A percentile compares a stretch with the other conserved stretches of the same genome.
These are phyloP conservation scores for Pyrrhosoma nymphula DNA, from an alignment of 2,888 invertebrate genomes.

Conservation along the genomic window DNA sequence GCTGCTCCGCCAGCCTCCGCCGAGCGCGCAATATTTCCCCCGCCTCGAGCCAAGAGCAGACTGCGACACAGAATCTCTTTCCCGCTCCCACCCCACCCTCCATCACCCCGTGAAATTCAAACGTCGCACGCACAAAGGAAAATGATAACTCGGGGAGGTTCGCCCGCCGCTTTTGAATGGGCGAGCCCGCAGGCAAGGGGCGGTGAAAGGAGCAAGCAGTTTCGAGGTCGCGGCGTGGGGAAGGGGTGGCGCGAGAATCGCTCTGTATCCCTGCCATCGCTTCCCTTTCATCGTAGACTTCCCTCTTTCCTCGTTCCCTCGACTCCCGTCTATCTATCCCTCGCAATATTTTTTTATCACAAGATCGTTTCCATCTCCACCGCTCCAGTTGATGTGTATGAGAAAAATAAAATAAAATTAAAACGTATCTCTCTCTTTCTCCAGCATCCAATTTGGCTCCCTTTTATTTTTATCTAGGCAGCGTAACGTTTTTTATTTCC, in stretches of 20 bases:
- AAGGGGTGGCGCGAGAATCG: no score
- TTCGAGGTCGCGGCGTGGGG: no score
- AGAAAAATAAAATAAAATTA: no score
- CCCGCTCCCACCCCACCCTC: background rate
- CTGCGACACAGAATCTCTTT: background rate
- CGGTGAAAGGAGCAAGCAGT: background rate
- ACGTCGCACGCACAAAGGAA: conserved; percentile 10
- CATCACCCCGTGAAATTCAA: background rate
- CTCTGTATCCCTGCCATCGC: no score
- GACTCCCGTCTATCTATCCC: no score
- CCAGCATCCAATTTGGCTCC: background rate
- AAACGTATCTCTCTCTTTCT: no score
- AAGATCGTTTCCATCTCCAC: no score
- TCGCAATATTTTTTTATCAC: no score
- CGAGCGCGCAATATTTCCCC: background rate
- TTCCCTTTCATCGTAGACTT: no score
- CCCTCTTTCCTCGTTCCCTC: no score
- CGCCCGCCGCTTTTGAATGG: background rate
- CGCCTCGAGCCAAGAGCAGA: background rate
- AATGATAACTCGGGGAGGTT: conserved; percentile 3
- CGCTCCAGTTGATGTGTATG: no score
- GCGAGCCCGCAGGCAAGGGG: background rate
- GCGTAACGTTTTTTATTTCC: background rate
- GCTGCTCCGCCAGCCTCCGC: background rate
- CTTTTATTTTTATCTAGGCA: background rate